Evolutionary conservation across 2,888 invertebrate species (phyloP), one percentile per base, ranked within the genome.

Genomic region (Dicyrtoma fusca): DNA sequence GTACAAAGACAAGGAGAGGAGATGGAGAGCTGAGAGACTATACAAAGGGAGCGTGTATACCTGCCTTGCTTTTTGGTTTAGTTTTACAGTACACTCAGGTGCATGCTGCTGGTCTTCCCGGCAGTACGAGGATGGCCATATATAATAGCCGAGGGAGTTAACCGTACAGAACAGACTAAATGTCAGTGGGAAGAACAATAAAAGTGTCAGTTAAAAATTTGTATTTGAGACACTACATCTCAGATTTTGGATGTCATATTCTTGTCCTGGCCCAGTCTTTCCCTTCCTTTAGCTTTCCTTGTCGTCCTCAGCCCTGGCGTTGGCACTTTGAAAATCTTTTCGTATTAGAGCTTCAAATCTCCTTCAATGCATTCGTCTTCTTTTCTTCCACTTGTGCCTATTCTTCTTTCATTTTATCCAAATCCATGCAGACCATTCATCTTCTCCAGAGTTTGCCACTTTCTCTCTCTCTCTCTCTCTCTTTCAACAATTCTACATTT

Each of bases 141-240:
- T 11, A 69, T 68, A 59, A 72, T 72, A 57, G 68, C 26, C 25
- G 19, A 69, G 69, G 63, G 72, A 72, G 72, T 68, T 72, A 62
- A 55, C 53, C 42, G 53, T 17, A 44, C 59, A 25, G 42, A 42
- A 53, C 57, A 57, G 69, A 44, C 69, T 69, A 72, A 72, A 72
- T 69, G 72, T 72, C 72, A 72, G 53, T 68, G 59, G 59, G 59
- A 57, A 72, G 68, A 69, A 72, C 72, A 72, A 72, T 72, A 72
- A 72, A 72, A 72, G 64, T 72, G 72, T 72, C 72, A 72, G 63
- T 62, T 45, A 45, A 72, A 72, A 72, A 72, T 72, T 72, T 72
- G 72, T 72, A 69, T 69, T 63, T 51, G 26, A 47, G 65, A 34
- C n/a, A n/a, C 55, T 42, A n/a, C 66, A 55, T 64, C 66, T 55